Conservation (phyloP, 2,888 invertebrate species). For the Drosophila conformis region DNA sequence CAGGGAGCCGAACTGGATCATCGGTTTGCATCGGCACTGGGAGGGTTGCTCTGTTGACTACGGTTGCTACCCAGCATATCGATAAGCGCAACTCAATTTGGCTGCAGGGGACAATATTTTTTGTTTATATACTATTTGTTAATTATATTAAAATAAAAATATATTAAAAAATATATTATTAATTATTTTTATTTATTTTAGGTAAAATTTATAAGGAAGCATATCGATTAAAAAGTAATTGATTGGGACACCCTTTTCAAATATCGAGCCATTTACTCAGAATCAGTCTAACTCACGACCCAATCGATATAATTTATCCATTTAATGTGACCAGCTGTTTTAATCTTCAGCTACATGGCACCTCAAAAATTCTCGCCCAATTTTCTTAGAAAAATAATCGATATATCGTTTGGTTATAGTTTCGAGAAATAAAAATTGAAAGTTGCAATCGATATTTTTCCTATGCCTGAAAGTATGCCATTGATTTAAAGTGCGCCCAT, state of each 20-base stretch:
- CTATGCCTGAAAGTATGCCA: conserved; percentile 22
- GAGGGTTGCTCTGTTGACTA: conserved; percentile 6
- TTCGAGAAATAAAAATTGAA: background rate
- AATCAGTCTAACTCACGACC: background rate
- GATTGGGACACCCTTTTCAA: background rate
- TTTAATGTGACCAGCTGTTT: background rate
- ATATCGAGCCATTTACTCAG: background rate
- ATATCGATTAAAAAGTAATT: background rate
- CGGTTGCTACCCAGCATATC: background rate
- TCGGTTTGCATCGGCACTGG: background rate
- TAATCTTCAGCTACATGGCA: background rate
- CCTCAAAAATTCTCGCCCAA: background rate
- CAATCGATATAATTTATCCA: background rate
- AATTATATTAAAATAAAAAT: background rate
- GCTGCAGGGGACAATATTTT: background rate
- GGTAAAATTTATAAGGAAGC: background rate
- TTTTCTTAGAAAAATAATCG: background rate
- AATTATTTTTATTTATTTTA: background rate
- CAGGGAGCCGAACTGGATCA: conserved; percentile 26
- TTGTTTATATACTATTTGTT: background rate
- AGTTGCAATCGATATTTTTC: conserved; percentile 12
- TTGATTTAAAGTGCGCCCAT: background rate
- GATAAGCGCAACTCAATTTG: conserved; percentile 4
- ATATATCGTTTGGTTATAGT: background rate
- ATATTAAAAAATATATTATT: background rate